These are phyloP conservation scores for Trichonephila clavata DNA, from an alignment of 1,140 invertebrate genomes.

Conservation along the genomic window DNA sequence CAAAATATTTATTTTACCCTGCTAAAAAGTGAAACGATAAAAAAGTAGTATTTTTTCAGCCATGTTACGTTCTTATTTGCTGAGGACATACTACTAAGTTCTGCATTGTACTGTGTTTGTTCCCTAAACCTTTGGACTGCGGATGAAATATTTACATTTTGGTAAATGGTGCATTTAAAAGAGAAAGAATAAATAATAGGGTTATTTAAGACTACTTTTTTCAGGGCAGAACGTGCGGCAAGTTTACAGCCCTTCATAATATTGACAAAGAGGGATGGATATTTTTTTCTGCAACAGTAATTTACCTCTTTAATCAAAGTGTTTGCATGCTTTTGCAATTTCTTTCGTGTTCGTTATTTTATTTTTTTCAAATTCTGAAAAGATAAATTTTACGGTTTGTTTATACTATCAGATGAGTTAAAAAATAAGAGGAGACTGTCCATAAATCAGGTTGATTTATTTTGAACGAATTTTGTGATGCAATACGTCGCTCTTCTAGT, in stretches of 20 bases:
- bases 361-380: too few species aligned
- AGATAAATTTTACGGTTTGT: too few species aligned
- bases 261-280: constrained; percentile 49
- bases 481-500: too few species aligned
- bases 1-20: too few species aligned
- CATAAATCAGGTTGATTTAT: too few species aligned
- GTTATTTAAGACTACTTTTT: not conserved
- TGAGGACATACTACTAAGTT: too few species aligned
- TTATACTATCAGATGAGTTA: too few species aligned
- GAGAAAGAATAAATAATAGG: not conserved
- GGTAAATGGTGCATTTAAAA: not conserved
- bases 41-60: too few species aligned
- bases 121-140: not conserved
- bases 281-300: not conserved
- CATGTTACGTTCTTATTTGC: too few species aligned
- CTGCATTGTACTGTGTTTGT: not conserved
- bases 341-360: not conserved
- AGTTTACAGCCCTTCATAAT: constrained; percentile 4
- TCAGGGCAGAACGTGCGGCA: not conserved
- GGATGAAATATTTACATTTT: not conserved
- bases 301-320: not conserved
- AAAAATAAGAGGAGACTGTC: too few species aligned
- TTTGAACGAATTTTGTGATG: too few species aligned
- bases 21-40: too few species aligned
- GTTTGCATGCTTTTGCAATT: not conserved